phyloP scores from a whole-genome alignment of 2,888 invertebrate genomes.

The Blastobasis lacticolella region DNA sequence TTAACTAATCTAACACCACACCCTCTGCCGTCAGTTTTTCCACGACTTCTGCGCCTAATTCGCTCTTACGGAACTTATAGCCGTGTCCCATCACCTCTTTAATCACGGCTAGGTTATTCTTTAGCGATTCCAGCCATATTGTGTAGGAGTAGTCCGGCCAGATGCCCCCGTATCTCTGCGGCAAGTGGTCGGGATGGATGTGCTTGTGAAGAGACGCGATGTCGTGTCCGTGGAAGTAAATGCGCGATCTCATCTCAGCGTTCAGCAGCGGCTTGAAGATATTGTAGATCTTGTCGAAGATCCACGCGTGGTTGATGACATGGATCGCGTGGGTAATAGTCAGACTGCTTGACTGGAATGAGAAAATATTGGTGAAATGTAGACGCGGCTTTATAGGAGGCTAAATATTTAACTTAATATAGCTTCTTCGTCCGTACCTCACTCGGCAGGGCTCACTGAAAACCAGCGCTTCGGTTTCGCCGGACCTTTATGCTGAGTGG shows the following conservation, averaged over 20 bases:
- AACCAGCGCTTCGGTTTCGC: no score
- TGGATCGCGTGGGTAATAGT: constrained; percentile 83
- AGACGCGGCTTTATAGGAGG: no score
- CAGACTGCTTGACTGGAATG: constrained; percentile 80
- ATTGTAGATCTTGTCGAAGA: constrained; percentile 84
- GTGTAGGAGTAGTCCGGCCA: constrained; percentile 83
- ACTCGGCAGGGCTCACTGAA: no score
- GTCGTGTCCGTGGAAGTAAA: constrained; percentile 83
- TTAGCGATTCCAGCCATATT: constrained; percentile 81
- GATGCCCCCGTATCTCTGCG: constrained; percentile 80
- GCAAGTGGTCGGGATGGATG: constrained; percentile 80
- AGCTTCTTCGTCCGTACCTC: no score
- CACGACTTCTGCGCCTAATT: constrained; percentile 47
- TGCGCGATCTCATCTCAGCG: constrained; percentile 77
- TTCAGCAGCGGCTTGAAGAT: constrained; percentile 86
- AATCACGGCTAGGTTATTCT: constrained; percentile 70
- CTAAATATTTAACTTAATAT: no score
- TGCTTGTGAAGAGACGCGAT: constrained; percentile 82
- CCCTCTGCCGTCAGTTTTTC: constrained; percentile 50
- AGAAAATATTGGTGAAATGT: background rate
- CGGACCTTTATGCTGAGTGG: no score
- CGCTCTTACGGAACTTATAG: constrained; percentile 70
- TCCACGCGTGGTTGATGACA: constrained; percentile 86
- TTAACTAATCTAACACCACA: constrained; percentile 11
- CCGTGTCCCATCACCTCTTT: constrained; percentile 78